A percentile compares a stretch with the other conserved stretches of the same genome.
Conservation (phyloP, 2,797 vertebrate genomes). For the Valencia hispanica region DNA sequence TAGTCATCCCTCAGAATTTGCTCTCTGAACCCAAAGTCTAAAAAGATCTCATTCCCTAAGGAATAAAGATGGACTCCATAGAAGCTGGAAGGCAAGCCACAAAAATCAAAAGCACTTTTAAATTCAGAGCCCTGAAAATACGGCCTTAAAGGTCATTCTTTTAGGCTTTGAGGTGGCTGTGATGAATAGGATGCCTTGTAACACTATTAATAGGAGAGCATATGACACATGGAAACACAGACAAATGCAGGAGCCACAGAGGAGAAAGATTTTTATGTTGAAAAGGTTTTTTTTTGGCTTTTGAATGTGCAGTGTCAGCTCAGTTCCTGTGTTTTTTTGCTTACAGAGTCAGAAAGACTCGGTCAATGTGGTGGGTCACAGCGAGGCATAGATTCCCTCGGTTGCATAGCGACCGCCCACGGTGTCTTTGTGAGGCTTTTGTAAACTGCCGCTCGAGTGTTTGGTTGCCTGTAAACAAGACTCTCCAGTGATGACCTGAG, state of each 20-base stretch:
- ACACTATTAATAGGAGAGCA: constrained; percentile 66
- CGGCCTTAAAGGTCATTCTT: constrained; percentile 71
- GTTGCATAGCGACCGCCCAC: constrained; percentile 69
- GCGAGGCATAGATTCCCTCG: constrained; percentile 39
- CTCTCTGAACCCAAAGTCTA: constrained; percentile 68
- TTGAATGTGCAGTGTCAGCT: constrained; percentile 77
- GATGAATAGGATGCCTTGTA: constrained; percentile 76
- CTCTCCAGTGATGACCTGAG: constrained; percentile 44
- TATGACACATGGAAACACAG: constrained; percentile 58
- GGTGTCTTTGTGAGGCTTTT: constrained; percentile 59
- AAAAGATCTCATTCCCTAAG: constrained; percentile 64
- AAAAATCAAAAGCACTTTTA: constrained; percentile 69
- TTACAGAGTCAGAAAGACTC: constrained; percentile 67
- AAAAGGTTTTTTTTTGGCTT: constrained; percentile 36
- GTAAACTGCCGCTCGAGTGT: constrained; percentile 49
- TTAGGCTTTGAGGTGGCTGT: constrained; percentile 67
- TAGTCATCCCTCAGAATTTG: constrained; percentile 58
- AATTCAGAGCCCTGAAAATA: constrained; percentile 60
- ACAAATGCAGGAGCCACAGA: constrained; percentile 54
- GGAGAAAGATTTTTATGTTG: constrained; percentile 53
- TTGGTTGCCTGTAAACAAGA: constrained; percentile 58
- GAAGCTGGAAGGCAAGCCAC: constrained; percentile 62
- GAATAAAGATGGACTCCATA: constrained; percentile 51
- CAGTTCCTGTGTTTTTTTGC: constrained; percentile 68
- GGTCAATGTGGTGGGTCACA: constrained; percentile 69